These are phyloP conservation scores for Neosalanx taihuensis DNA, from an alignment of 2,797 vertebrate species.

Conservation along the genomic window DNA sequence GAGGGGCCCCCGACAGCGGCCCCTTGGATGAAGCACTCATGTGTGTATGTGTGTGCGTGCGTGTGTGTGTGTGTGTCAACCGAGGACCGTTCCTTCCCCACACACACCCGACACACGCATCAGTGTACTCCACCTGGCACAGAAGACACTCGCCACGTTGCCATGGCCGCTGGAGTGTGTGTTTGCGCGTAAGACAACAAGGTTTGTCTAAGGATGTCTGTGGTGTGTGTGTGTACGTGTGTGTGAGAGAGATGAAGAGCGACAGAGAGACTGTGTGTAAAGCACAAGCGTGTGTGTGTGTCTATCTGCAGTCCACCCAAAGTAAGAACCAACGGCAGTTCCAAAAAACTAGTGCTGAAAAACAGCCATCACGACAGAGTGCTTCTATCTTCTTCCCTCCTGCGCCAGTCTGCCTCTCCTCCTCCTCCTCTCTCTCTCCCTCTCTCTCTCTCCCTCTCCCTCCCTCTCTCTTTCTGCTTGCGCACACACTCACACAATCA, in stretches of 20 bases:
- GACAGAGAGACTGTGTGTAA: constrained; percentile 13
- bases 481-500: constrained; percentile 59
- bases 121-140: constrained; percentile 9
- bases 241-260: constrained; percentile 27
- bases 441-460: constrained; percentile 43
- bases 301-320: constrained; percentile 47
- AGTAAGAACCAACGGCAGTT: constrained; percentile 39
- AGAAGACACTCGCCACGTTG: constrained; percentile 43
- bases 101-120: constrained; percentile 51
- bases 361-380: constrained; percentile 64
- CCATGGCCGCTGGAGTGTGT: constrained; percentile 19
- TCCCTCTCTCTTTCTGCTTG: constrained; percentile 24
- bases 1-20: constrained; percentile 53
- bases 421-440: constrained; percentile 22
- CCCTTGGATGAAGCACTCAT: constrained; percentile 21
- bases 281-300: constrained; percentile 12
- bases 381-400: constrained; percentile 56
- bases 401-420: constrained; percentile 59
- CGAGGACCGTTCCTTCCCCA: constrained; percentile 46
- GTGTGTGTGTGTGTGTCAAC: constrained; percentile 29
- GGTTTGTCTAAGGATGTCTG: constrained; percentile 14
- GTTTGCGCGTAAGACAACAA: not conserved
- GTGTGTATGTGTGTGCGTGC: constrained; percentile 5
- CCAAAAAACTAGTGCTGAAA: constrained; percentile 47
- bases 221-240: constrained; percentile 21